Conservation (phyloP, 2,113 vertebrate species). For the Nycticorax nycticorax region DNA sequence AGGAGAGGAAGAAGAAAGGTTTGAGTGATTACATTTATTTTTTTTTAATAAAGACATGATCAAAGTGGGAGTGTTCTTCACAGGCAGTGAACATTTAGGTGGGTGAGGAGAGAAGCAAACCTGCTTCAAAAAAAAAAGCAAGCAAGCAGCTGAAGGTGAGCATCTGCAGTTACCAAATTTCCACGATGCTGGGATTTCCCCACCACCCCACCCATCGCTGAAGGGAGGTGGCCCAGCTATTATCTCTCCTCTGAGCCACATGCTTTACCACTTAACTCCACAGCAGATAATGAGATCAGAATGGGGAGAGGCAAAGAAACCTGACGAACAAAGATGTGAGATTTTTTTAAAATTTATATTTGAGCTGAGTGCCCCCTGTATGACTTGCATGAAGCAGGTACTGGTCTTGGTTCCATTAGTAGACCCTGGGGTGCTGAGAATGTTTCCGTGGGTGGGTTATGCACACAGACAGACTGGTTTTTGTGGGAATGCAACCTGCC, state of each 20-base stretch:
- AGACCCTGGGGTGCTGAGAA: neutral
- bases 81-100: neutral
- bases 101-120: neutral
- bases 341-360: neutral
- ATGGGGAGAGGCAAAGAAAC: neutral
- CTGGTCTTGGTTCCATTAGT: neutral
- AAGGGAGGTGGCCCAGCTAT: neutral
- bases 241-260: neutral
- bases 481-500: neutral
- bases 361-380: neutral
- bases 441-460: neutral
- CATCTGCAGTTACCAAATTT: slow-evolving; percentile 47
- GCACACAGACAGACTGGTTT: accelerated
- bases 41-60: neutral
- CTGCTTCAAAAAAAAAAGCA: neutral
- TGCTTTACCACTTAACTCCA: neutral
- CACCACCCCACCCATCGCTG: neutral
- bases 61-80: neutral
- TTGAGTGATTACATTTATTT: neutral
- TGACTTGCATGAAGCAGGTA: neutral
- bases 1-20: neutral
- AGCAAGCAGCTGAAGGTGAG: slow-evolving; percentile 14
- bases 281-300: neutral
- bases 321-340: neutral
- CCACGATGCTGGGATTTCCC: slow-evolving; percentile 61